Evolutionary conservation across 2,797 vertebrate genomes (phyloP).

Genomic region (Girardinus metallicus): DNA sequence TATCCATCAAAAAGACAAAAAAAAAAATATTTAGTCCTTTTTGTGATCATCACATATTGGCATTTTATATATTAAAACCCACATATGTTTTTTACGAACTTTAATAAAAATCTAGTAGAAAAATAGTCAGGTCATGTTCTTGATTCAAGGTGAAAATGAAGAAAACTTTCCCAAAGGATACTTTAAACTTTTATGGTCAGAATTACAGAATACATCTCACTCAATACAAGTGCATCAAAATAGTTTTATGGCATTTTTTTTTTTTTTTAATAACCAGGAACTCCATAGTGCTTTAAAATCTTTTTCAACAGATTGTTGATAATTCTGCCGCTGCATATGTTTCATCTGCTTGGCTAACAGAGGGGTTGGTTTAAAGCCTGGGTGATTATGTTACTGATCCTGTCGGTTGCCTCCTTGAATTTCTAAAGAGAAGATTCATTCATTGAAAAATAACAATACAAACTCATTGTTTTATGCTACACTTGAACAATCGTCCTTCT

Average conservation of each 20-base stretch:
- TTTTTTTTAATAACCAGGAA: not conserved
- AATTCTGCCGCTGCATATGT: not conserved
- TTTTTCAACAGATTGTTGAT: not conserved
- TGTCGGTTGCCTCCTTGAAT: not conserved
- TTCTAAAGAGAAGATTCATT: slow-evolving; percentile 2
- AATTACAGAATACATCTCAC: not conserved
- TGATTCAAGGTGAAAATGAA: not conserved
- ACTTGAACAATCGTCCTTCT: slow-evolving; percentile 14
- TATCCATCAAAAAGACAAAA: not conserved
- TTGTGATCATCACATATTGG: not conserved
- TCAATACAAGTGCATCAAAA: not conserved
- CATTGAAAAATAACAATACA: not conserved
- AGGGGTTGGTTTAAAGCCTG: slow-evolving; percentile 13
- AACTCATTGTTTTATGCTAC: not conserved
- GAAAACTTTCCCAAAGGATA: not conserved
- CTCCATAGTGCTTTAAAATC: not conserved
- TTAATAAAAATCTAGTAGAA: not conserved
- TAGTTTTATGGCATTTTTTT: not conserved
- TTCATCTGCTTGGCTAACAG: slow-evolving; percentile 9
- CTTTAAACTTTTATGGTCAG: not conserved
- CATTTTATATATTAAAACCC: not conserved
- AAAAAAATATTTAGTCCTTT: not conserved
- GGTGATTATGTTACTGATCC: not conserved
- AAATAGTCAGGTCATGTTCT: not conserved
- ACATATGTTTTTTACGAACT: not conserved